Percentiles rank a stretch among this genome's conserved stretches.
Conservation (phyloP, 2,888 invertebrate species). For the Caenorhabditis sp. region DNA sequence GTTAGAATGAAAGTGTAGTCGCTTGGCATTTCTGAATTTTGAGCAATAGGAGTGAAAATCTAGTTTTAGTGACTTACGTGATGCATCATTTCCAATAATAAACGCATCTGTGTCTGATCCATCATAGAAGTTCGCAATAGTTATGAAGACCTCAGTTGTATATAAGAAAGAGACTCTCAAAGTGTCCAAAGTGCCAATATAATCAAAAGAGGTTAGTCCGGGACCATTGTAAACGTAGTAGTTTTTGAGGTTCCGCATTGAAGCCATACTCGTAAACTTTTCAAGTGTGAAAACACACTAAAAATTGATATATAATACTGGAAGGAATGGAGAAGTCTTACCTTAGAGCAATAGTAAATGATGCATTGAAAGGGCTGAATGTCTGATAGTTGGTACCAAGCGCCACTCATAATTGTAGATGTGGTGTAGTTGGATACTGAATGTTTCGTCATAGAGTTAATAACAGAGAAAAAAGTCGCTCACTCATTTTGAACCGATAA, state of each 20-base stretch:
- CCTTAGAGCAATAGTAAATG: conserved; percentile 14
- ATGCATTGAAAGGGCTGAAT: not conserved
- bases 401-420: not conserved
- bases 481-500: not conserved
- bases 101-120: conserved; percentile 13
- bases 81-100: conserved; percentile 17
- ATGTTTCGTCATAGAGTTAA: not conserved
- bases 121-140: conserved; percentile 17
- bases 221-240: conserved; percentile 22
- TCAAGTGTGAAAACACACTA: conserved; percentile 9
- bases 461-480: not conserved
- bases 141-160: not conserved
- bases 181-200: not conserved
- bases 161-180: not conserved
- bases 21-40: conserved; percentile 6
- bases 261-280: not conserved
- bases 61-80: not conserved
- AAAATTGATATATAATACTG: not conserved
- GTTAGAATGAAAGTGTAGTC: conserved; percentile 10
- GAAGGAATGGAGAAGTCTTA: not conserved
- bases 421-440: conserved; percentile 8
- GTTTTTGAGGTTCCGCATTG: not conserved
- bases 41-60: no score
- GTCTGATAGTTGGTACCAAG: not conserved
- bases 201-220: not conserved